These are phyloP conservation scores for Automeris io DNA, from an alignment of 2,888 invertebrate genomes.

Conservation along the genomic window DNA sequence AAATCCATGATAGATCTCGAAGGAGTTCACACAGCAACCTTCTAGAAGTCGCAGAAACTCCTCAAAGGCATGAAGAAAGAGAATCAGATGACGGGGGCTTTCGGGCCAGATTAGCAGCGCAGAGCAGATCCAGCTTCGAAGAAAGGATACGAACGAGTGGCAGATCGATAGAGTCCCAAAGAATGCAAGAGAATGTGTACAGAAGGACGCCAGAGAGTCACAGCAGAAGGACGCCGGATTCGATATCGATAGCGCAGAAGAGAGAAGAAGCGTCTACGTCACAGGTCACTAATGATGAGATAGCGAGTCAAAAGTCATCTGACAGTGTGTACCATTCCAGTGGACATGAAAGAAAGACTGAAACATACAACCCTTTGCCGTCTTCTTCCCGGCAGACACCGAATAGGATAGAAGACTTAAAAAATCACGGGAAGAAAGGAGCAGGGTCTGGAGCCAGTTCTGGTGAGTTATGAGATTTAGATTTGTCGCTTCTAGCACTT, in stretches of 20 bases:
- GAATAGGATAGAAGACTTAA: constrained; percentile 67
- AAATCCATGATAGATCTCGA: constrained; percentile 57
- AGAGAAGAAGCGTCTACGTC: constrained; percentile 49
- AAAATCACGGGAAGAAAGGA: constrained; percentile 62
- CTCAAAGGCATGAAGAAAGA: constrained; percentile 60
- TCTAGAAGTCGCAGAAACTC: constrained; percentile 59
- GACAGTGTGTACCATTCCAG: constrained; percentile 79
- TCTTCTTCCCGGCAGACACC: constrained; percentile 69
- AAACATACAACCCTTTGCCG: constrained; percentile 58
- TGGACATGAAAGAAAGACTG: constrained; percentile 58
- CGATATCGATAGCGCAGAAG: constrained; percentile 47
- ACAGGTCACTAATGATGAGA: constrained; percentile 56
- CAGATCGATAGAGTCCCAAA: constrained; percentile 54
- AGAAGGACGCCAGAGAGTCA: constrained; percentile 58
- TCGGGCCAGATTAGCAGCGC: constrained; percentile 57
- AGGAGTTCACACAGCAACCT: constrained; percentile 80
- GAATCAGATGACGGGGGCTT: constrained; percentile 81
- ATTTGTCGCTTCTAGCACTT: no score
- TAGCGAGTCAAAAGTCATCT: constrained; percentile 64
- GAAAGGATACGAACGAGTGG: constrained; percentile 67
- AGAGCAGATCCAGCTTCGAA: constrained; percentile 58
- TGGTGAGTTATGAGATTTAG: no score
- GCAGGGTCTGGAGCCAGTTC: constrained; percentile 80
- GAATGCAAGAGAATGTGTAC: constrained; percentile 46
- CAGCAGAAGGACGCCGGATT: constrained; percentile 52